These are phyloP conservation scores for Pangasius macronema DNA, from an alignment of 2,797 vertebrate genomes.

Conservation along the genomic window DNA sequence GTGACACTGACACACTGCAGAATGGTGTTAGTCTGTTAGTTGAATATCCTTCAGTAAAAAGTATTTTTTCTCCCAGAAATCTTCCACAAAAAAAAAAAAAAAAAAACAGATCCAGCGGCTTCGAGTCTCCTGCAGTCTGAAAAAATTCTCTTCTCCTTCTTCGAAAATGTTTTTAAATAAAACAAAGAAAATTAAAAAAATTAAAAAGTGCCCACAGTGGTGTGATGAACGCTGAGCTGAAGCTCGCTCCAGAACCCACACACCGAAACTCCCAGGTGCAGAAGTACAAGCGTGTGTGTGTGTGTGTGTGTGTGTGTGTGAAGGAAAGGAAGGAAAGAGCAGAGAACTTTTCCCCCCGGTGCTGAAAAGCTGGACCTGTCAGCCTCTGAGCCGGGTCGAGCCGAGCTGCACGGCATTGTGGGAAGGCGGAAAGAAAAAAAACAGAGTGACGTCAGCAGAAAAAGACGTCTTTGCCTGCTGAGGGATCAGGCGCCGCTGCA, in stretches of 20 bases:
- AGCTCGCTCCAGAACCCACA: not conserved
- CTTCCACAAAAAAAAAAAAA: not conserved
- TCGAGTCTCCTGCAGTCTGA: not conserved
- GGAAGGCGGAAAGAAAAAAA: constrained; percentile 30
- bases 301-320: not conserved
- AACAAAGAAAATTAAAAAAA: not conserved
- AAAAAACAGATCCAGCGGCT: not conserved
- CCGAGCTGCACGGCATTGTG: constrained; percentile 14
- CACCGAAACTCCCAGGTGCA: not conserved
- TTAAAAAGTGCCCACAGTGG: not conserved
- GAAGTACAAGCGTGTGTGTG: not conserved
- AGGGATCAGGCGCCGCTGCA: constrained; percentile 51
- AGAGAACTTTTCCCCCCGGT: not conserved
- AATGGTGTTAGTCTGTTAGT: not conserved
- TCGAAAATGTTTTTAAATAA: constrained; percentile 12
- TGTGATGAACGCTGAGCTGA: not conserved
- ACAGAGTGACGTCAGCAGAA: constrained; percentile 65
- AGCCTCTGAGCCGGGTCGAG: not conserved
- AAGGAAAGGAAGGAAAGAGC: not conserved
- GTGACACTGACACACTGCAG: not conserved
- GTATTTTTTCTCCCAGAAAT: not conserved
- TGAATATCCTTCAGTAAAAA: not conserved
- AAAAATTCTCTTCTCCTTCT: not conserved
- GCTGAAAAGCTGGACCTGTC: not conserved
- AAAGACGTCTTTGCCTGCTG: constrained; percentile 62